phyloP scores from a whole-genome alignment of 1,140 invertebrate genomes.

The Lamellibrachia luymesi region DNA sequence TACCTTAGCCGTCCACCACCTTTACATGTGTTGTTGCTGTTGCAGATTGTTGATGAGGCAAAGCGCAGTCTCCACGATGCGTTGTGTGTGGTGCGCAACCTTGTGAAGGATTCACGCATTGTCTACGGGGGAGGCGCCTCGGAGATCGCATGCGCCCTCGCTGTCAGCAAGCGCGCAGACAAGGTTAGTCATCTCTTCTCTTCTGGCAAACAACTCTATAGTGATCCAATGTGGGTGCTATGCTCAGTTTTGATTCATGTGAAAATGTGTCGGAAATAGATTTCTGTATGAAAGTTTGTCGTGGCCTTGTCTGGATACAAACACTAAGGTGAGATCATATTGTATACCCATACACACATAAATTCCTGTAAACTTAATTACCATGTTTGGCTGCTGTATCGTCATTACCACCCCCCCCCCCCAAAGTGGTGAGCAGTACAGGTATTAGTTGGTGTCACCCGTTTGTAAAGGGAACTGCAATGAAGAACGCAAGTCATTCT shows the following conservation, averaged over 20 bases:
- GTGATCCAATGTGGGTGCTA: background rate
- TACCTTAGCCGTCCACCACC: background rate
- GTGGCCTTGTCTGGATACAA: too few species aligned
- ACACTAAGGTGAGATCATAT: too few species aligned
- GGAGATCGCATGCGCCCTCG: conserved; percentile 92
- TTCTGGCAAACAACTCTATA: background rate
- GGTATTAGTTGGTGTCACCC: too few species aligned
- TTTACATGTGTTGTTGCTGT: background rate
- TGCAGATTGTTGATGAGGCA: conserved; percentile 91
- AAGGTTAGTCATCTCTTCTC: conserved; percentile 60
- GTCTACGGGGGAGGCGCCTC: conserved; percentile 97
- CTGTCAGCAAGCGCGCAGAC: conserved; percentile 84
- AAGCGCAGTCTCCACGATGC: conserved; percentile 98
- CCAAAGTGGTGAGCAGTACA: too few species aligned
- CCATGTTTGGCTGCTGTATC: too few species aligned
- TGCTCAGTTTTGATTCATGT: background rate
- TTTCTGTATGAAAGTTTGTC: too few species aligned
- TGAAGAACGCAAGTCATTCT: too few species aligned
- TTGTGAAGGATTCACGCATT: conserved; percentile 88
- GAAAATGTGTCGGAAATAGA: too few species aligned
- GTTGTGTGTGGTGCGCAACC: conserved; percentile 92
- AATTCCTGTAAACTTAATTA: too few species aligned
- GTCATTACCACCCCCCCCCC: too few species aligned
- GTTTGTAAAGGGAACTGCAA: too few species aligned
- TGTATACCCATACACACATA: too few species aligned